Base-by-base conservation (phyloP, 2,888 invertebrate species). In the Podotricha telesiphe region DNA sequence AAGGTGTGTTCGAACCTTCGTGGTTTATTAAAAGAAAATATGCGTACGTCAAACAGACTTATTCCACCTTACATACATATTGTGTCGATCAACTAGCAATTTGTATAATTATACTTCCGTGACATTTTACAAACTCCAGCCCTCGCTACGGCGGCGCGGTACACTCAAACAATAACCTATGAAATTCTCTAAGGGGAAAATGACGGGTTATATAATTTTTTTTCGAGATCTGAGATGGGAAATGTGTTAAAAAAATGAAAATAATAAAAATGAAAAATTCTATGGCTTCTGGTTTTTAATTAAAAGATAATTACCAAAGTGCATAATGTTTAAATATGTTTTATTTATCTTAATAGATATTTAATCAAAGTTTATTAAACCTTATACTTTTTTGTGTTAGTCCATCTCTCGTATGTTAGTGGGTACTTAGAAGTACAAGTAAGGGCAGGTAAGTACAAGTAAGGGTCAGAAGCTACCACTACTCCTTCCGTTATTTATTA, bases 21-120 rank as follows among this genome's bases (percentile, higher is more conserved):
- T 13, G 0, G 55, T 17, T 19, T 55, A 8, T 28, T 55, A 55
- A 17, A 55, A 7, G 11, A 53, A 22, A 20, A 5, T 37, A 37
- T n/a, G 1, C 17, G 17, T 11, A 11, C 10, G 22, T 53, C 10
- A 10, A 37, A 20, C 19, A 17, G 19, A n/a, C 34, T 8, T n/a
- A n/a, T n/a, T n/a, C n/a, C n/a, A n/a, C 2, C 22, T 34, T 7
- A 22, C 42, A 15, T 34, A 47, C 28, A n/a, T 10, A n/a, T n/a
- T n/a, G 37, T 34, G 48, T 48, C 58, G 45, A 58, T 65, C 42
- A 62, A 50, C 10, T 19, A 20, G 58, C 48, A 37, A 20, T 58
- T 50, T 59, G 58, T 64, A 34, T 68, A 64, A 64, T 68, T 58
- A 47, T 19, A 48, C 37, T 58, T 58, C 22, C 56, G 50, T 64